Evolutionary conservation across 2,113 vertebrate genomes (phyloP).

Genomic region (Aldabrachelys gigantea): DNA sequence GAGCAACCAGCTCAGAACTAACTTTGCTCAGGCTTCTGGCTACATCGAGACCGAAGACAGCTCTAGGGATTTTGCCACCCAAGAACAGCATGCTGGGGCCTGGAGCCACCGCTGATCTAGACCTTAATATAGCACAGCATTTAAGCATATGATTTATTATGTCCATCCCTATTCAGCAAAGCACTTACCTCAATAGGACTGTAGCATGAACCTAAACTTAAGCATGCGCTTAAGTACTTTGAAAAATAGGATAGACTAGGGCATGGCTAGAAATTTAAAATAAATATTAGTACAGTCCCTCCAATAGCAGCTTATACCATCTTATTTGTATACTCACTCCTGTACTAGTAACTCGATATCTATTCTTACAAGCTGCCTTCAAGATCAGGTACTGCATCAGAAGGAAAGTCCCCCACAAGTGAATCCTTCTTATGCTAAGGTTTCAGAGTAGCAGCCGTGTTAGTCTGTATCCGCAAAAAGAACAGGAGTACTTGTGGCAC

Average conservation of each 20-base stretch:
- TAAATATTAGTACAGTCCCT: not conserved
- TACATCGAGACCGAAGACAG: not conserved
- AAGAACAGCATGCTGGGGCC: no score
- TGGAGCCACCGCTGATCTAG: not conserved
- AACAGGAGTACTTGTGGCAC: no score
- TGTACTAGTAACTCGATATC: not conserved
- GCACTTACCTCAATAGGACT: not conserved
- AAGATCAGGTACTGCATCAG: conserved; percentile 21
- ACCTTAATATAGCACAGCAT: not conserved
- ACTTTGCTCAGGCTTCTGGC: not conserved
- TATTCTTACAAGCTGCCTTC: conserved; percentile 28
- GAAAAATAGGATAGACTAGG: not conserved
- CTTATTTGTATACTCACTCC: not conserved
- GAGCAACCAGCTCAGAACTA: not conserved
- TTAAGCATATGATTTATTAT: not conserved
- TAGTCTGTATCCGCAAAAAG: no score
- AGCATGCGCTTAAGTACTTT: not conserved
- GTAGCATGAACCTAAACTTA: not conserved
- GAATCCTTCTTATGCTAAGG: not conserved
- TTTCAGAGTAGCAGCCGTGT: no score
- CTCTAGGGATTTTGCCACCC: no score
- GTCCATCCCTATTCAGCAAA: not conserved
- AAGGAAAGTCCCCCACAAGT: not conserved
- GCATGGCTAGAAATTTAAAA: not conserved
- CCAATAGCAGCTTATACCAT: rapidly evolving